Evolutionary conservation across 2,888 invertebrate species (phyloP).

Genomic region (Unio pictorum): DNA sequence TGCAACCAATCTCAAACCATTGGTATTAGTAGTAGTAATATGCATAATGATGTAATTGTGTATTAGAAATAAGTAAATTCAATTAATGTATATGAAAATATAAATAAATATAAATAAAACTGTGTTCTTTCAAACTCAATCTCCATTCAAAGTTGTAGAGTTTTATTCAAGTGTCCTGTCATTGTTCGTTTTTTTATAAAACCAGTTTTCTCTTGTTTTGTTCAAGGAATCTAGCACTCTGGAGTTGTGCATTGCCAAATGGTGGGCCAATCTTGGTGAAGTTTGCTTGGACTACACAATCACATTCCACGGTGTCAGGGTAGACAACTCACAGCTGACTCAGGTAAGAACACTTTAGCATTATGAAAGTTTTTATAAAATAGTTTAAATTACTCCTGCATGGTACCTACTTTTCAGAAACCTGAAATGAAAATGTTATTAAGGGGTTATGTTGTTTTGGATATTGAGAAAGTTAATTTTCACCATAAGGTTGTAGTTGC

Average conservation of each 20-base stretch:
- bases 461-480: background rate
- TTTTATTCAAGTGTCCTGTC: background rate
- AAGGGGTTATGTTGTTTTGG: background rate
- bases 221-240: conserved; percentile 75
- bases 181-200: background rate
- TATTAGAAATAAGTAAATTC: too few relatives aligned
- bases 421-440: background rate
- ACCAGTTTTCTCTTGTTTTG: conserved; percentile 1
- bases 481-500: too few relatives aligned
- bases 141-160: too few relatives aligned
- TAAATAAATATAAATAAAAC: too few relatives aligned
- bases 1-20: too few relatives aligned
- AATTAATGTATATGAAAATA: too few relatives aligned
- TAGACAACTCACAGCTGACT: conserved; percentile 77
- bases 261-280: conserved; percentile 93
- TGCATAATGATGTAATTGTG: too few relatives aligned
- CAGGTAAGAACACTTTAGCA: conserved; percentile 74
- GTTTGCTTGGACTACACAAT: conserved; percentile 82
- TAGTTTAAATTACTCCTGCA: background rate
- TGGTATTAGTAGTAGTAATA: too few relatives aligned
- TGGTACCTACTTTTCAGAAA: background rate
- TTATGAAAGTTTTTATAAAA: conserved; percentile 1
- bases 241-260: conserved; percentile 93
- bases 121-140: too few relatives aligned
- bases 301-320: conserved; percentile 86